Evolutionary conservation across 1,140 invertebrate species (phyloP).

Genomic region (Polypedilum vanderplanki): DNA sequence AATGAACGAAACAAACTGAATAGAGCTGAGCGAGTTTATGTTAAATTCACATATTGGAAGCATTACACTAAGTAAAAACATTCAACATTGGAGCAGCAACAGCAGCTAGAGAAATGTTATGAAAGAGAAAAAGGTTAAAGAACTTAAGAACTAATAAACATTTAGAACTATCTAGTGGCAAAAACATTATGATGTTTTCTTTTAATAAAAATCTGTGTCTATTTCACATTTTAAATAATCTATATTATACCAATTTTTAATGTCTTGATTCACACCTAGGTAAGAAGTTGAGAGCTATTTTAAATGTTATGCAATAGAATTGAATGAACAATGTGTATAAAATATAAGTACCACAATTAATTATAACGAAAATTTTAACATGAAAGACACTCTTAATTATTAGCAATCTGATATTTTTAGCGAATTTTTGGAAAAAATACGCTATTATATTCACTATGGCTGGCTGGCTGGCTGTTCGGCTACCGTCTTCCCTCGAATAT

Average conservation of each 20-base stretch:
- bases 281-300: neutral
- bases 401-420: too few species aligned
- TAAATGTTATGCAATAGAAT: neutral
- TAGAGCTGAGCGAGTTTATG: neutral
- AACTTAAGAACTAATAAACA: neutral
- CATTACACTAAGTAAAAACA: neutral
- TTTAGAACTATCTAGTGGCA: neutral
- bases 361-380: neutral
- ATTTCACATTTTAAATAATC: neutral
- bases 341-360: neutral
- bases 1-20: constrained; percentile 12
- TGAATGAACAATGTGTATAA: neutral
- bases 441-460: too few species aligned
- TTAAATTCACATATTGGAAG: neutral
- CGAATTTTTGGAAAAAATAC: too few species aligned
- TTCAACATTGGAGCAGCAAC: neutral
- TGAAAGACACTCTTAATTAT: too few species aligned
- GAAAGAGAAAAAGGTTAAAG: constrained; percentile 5
- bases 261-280: neutral
- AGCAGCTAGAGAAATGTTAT: neutral
- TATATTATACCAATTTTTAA: neutral
- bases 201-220: neutral
- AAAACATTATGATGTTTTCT: neutral
- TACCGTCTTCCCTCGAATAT: too few species aligned
- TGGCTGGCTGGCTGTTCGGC: too few species aligned